Evolutionary conservation across 2,888 invertebrate species (phyloP), one percentile per base, ranked within the genome.

Genomic region (Pheosia tremula): DNA sequence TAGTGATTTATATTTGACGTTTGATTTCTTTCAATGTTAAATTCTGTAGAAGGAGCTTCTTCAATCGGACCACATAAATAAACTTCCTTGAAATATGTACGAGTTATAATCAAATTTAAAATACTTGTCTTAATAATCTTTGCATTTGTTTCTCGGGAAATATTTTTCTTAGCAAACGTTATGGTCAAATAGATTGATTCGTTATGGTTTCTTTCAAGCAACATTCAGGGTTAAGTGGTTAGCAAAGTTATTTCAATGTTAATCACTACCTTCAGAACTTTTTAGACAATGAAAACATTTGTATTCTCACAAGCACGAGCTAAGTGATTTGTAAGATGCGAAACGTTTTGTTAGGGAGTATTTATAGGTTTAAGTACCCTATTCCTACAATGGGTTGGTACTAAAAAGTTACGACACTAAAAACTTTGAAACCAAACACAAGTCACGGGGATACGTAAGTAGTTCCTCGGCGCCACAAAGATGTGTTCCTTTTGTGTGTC

Each of bases 401-500:
- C 56, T 71, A 67, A 75, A 67, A 72, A 66, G 74, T 79, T 78
- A 77, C 76, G 70, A 77, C 75, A 75, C 69, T 66, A 66, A 65
- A 67, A 61, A 64, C 64, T 56, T 56, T 71, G 73, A 68, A 72
- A 69, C 71, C 67, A 67, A 65, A 67, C 70, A 78, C 74, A 75
- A 80, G 82, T 80, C 77, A 72, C 81, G 72, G 77, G 79, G 78
- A 78, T 76, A 81, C 74, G 79, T 85, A 85, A 84, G 85, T 82
- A 84, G 82, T 74, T 80, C 74, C 72, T 72, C 72, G 72, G 68
- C 71, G 71, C 72, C 72, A 81, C 81, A 81, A 82, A 85, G 86
- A 84, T 84, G 83, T 78, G 77, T 55, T 55, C 39, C 75, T 78
- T 90, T 92, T 92, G 91, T 93, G 85, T 82, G 83, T 84, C 83